phyloP scores from a whole-genome alignment of 2,888 invertebrate genomes.

The Lepidocyrtoides sp. region DNA sequence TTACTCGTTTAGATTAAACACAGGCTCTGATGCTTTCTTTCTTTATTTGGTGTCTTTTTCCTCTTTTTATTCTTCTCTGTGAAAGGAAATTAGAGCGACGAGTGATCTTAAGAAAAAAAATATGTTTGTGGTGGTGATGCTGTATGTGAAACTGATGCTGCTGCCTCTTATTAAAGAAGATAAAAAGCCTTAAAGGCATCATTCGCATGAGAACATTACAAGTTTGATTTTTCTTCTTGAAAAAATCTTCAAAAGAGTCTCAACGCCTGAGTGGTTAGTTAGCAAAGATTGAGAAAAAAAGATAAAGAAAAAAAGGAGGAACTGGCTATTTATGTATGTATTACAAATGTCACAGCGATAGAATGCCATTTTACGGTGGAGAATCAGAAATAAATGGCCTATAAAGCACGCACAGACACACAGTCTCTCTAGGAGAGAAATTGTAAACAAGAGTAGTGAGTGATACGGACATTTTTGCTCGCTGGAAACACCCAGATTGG shows the following conservation, averaged over 20 bases:
- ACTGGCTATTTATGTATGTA: neutral
- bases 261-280: neutral
- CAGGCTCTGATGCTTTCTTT: neutral
- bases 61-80: neutral
- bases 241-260: slow-evolving; percentile 39
- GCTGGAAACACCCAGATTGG: too few relatives aligned
- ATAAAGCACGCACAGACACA: too few relatives aligned
- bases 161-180: neutral
- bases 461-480: too few relatives aligned
- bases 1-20: neutral
- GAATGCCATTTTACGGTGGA: neutral
- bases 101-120: slow-evolving; percentile 53
- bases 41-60: neutral
- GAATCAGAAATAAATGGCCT: neutral
- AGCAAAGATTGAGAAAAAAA: too few relatives aligned
- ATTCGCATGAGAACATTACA: slow-evolving; percentile 59
- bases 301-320: neutral
- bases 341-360: neutral
- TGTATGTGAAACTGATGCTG: neutral
- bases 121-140: neutral
- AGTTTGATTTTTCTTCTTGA: slow-evolving; percentile 48
- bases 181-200: slow-evolving; percentile 48
- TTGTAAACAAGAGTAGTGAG: too few relatives aligned
- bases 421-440: too few relatives aligned
- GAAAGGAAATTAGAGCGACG: slow-evolving; percentile 71